Base-by-base conservation (phyloP, 2,888 invertebrate species). In the Patella caerulea region DNA sequence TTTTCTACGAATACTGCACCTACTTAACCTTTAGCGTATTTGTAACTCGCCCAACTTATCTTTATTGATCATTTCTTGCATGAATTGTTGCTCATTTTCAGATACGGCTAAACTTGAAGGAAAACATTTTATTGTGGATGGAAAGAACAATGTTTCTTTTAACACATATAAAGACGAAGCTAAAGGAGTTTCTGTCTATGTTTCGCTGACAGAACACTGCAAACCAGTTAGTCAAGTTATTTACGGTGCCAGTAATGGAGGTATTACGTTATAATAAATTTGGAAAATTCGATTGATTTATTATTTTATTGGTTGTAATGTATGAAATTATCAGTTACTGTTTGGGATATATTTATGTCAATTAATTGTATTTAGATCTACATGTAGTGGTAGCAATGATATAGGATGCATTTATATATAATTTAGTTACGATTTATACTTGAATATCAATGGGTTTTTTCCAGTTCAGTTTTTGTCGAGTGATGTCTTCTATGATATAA, bases 401-500 rank as follows among this genome's bases (percentile, higher is more conserved):
- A 45, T 45, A 45, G 4, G 9, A 45, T 45, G 9, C 45, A 29
- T 29, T 29, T 29, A 1, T 1, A 29, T 29, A 29, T n/a, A n/a
- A 45, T 9, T 45, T 45, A 45, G 34, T 34, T 45, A 45, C 7
- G 1, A 45, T 45, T 45, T 45, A 45, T 34, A 34, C 7, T 34
- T 34, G 34, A 34, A 34, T 34, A 34, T 34, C 4, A 34, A 5
- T 34, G 34, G 4, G 0, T 45, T 45, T 4, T 45, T 72, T 72
- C 2, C 76, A 76, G 76, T 56, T 12, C 59, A 76, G n/a, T 71
- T 55, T 34, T 52, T 76, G 7, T 29, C 45, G 7, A 56, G 65
- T 4, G 69, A 76, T 53, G 69, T 55, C 52, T 76, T 69, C 73
- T 76, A 76, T 69, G 76, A 76, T 69, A 76, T 76, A 45, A 73